phyloP scores from a whole-genome alignment of 2,888 invertebrate genomes.

The Cephus rjabovi region DNA sequence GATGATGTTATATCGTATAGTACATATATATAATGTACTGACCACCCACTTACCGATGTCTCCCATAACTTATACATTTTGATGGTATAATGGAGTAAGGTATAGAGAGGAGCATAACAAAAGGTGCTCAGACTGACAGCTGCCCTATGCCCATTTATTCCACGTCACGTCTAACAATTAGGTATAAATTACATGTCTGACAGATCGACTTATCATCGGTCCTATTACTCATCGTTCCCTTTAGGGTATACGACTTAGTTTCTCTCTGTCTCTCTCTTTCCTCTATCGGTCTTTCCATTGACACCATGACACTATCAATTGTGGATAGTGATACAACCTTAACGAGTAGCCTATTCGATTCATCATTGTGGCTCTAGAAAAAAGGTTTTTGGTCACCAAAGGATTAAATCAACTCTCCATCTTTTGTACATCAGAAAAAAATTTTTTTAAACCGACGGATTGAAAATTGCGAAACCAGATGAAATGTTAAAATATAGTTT shows the following conservation, averaged over 20 bases:
- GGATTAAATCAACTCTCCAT: not conserved
- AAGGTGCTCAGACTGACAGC: slow-evolving; percentile 22
- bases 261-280: not conserved
- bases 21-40: slow-evolving; percentile 4
- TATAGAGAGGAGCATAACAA: slow-evolving; percentile 15
- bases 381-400: not conserved
- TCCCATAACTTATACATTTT: slow-evolving; percentile 24
- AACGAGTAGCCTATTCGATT: not conserved
- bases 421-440: not conserved
- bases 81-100: slow-evolving; percentile 26
- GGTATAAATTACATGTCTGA: slow-evolving; percentile 40
- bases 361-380: not conserved
- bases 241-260: not conserved
- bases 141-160: slow-evolving; percentile 35
- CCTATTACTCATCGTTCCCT: slow-evolving; percentile 37
- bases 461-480: not conserved
- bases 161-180: slow-evolving; percentile 38
- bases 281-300: not conserved
- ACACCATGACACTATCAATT: not conserved
- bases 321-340: not conserved
- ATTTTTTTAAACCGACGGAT: not conserved
- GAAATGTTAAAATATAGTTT: not conserved
- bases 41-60: slow-evolving; percentile 26
- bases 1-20: slow-evolving; percentile 14
- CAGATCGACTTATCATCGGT: slow-evolving; percentile 40